A percentile compares a stretch with the other conserved stretches of the same genome.
These are phyloP conservation scores for Drosophila infuscata DNA, from an alignment of 2,888 invertebrate species.

Conservation along the genomic window DNA sequence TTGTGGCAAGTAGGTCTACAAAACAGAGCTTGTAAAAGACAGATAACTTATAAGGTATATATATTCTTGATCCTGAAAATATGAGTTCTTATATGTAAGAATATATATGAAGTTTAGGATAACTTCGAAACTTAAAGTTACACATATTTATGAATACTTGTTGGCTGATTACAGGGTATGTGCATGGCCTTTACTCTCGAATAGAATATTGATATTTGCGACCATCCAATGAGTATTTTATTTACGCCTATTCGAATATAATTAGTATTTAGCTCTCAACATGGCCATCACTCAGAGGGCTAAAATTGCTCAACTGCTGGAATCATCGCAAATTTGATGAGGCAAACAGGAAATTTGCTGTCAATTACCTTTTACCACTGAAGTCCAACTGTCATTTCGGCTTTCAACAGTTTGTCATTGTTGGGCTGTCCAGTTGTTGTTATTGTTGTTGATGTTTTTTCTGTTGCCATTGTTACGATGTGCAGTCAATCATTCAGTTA, in stretches of 20 bases:
- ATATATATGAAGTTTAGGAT: not conserved
- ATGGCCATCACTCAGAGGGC: not conserved
- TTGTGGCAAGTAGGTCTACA: not conserved
- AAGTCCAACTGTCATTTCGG: slow-evolving; percentile 50
- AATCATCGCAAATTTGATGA: slow-evolving; percentile 19
- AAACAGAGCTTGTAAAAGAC: not conserved
- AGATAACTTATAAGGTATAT: not conserved
- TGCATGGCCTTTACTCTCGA: not conserved
- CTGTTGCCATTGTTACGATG: slow-evolving; percentile 71
- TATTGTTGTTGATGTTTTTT: slow-evolving; percentile 26
- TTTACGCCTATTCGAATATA: slow-evolving; percentile 4
- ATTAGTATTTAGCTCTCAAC: slow-evolving; percentile 2
- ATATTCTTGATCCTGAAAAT: not conserved
- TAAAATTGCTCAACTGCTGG: not conserved
- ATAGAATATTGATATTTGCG: not conserved
- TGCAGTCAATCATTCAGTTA: slow-evolving; percentile 50
- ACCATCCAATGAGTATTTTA: not conserved
- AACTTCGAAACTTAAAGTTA: not conserved
- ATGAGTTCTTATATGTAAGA: not conserved
- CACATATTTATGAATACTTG: not conserved
- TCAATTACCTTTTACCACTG: slow-evolving; percentile 33
- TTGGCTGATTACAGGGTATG: not conserved
- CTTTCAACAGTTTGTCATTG: slow-evolving; percentile 43
- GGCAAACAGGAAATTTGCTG: slow-evolving; percentile 43
- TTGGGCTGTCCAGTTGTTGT: slow-evolving; percentile 22